These are phyloP conservation scores for Acromyrmex charruanus DNA, from an alignment of 1,140 invertebrate genomes.

Conservation along the genomic window DNA sequence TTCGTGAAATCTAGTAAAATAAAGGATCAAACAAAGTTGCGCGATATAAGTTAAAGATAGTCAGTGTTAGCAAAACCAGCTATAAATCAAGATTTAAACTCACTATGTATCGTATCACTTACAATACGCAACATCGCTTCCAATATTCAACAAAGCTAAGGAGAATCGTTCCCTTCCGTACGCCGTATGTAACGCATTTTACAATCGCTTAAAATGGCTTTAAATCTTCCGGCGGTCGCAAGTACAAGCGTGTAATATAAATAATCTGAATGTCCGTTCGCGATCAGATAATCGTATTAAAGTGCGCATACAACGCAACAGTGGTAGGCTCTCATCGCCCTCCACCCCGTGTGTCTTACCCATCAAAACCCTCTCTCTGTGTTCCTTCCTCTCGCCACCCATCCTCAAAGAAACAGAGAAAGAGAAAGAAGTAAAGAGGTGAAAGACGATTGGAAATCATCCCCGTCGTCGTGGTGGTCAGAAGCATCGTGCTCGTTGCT, in stretches of 20 bases:
- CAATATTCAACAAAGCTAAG: slow-evolving; percentile 42
- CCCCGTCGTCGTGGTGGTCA: slow-evolving; percentile 50
- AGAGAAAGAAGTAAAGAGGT: not conserved
- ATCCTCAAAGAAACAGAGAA: not conserved
- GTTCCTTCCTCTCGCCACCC: slow-evolving; percentile 9
- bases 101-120: slow-evolving; percentile 24
- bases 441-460: slow-evolving; percentile 52
- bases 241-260: slow-evolving; percentile 58
- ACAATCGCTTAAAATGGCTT: slow-evolving; percentile 47
- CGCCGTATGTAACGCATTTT: slow-evolving; percentile 38
- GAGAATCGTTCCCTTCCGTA: slow-evolving; percentile 1
- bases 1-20: not conserved
- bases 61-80: not conserved
- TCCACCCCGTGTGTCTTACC: not conserved
- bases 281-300: slow-evolving; percentile 65
- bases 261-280: slow-evolving; percentile 59
- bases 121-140: slow-evolving; percentile 47
- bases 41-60: not conserved
- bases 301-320: slow-evolving; percentile 46
- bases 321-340: not conserved
- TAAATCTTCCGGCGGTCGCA: slow-evolving; percentile 45
- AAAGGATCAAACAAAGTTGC: not conserved
- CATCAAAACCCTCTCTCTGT: slow-evolving; percentile 10
- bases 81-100: slow-evolving; percentile 52
- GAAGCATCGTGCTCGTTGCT: slow-evolving; percentile 44